Percentiles rank a stretch among this genome's conserved stretches.
phyloP scores from a whole-genome alignment of 1,140 invertebrate species.

The Musca vetustissima region DNA sequence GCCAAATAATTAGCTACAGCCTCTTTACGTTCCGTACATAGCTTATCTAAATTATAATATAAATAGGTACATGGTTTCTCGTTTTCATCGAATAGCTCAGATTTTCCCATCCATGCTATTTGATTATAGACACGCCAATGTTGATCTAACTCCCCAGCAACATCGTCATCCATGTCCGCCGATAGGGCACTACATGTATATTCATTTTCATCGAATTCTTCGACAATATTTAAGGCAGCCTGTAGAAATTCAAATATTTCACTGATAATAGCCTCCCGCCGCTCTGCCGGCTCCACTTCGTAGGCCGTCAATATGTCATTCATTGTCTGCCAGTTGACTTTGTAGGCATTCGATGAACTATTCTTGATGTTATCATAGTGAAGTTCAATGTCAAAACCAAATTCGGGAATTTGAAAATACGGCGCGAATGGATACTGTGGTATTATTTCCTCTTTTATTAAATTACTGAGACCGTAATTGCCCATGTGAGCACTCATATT shows the following conservation, averaged over 20 bases:
- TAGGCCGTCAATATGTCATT: conserved; percentile 34
- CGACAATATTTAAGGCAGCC: conserved; percentile 32
- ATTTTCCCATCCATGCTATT: conserved; percentile 40
- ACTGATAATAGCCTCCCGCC: conserved; percentile 30
- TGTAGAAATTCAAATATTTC: conserved; percentile 44
- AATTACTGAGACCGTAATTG: conserved; percentile 36
- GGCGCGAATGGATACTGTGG: conserved; percentile 41
- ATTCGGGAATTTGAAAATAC: conserved; percentile 42
- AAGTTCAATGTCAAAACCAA: conserved; percentile 42
- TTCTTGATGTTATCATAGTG: conserved; percentile 25
- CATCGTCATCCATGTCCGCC: not conserved
- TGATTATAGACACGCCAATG: conserved; percentile 40
- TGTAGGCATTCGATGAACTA: conserved; percentile 35
- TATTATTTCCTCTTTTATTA: conserved; percentile 37
- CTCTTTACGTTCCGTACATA: conserved; percentile 36
- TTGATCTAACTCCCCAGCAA: not conserved
- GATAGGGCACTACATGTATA: conserved; percentile 26
- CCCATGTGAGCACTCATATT: conserved; percentile 49
- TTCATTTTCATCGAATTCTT: conserved; percentile 34
- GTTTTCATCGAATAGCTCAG: conserved; percentile 19
- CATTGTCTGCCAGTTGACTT: conserved; percentile 41
- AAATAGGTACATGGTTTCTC: conserved; percentile 35
- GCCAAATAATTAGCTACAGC: conserved; percentile 48
- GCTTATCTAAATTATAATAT: conserved; percentile 38
- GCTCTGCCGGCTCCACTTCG: conserved; percentile 32